These are phyloP conservation scores for Bedellia somnulentella DNA, from an alignment of 2,888 invertebrate species.

Conservation along the genomic window DNA sequence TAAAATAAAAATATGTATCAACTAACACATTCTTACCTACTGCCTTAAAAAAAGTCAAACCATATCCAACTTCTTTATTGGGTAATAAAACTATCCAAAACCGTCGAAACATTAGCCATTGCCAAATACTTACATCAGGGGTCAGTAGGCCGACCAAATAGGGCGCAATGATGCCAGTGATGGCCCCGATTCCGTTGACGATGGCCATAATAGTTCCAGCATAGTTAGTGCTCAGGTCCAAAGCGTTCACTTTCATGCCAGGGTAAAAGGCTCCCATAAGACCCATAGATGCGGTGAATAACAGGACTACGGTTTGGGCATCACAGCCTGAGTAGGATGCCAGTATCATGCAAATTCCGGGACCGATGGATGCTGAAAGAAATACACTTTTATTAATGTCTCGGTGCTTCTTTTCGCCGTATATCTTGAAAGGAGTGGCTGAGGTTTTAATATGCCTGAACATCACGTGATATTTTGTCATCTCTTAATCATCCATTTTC, in stretches of 20 bases:
- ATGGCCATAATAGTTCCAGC: slow-evolving; percentile 71
- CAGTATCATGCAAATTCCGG: slow-evolving; percentile 67
- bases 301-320: slow-evolving; percentile 57
- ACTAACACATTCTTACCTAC: too few relatives aligned
- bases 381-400: too few relatives aligned
- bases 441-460: too few relatives aligned
- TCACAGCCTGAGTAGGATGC: slow-evolving; percentile 72
- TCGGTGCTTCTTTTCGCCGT: too few relatives aligned
- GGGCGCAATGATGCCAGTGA: slow-evolving; percentile 71
- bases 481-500: too few relatives aligned
- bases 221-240: slow-evolving; percentile 68
- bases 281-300: slow-evolving; percentile 70
- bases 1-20: too few relatives aligned
- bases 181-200: slow-evolving; percentile 71
- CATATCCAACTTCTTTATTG: too few relatives aligned
- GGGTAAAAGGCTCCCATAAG: slow-evolving; percentile 72
- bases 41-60: too few relatives aligned
- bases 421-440: too few relatives aligned
- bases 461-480: too few relatives aligned
- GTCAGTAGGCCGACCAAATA: slow-evolving; percentile 68
- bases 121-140: slow-evolving; percentile 62
- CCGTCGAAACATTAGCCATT: too few relatives aligned
- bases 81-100: too few relatives aligned
- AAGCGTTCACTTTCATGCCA: slow-evolving; percentile 69
- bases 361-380: slow-evolving; percentile 66